Evolutionary conservation across 2,113 vertebrate genomes (phyloP).

Genomic region (Leptobrachium ailaonicum): DNA sequence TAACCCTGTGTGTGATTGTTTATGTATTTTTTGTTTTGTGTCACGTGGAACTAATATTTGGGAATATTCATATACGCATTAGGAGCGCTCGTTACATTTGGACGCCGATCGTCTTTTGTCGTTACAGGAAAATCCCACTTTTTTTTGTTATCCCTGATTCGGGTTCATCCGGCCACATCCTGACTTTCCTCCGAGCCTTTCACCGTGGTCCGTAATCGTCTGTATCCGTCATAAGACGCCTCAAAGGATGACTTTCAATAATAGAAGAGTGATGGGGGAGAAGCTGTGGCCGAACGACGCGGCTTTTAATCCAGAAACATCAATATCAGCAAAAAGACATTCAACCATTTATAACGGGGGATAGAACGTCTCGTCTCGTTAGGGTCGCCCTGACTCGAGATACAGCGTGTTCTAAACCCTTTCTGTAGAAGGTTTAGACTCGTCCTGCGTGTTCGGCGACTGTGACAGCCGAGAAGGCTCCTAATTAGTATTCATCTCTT

Average conservation of each 20-base stretch:
- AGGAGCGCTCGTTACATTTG: too few relatives aligned
- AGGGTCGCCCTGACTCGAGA: constrained; percentile 3
- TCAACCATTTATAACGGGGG: background rate
- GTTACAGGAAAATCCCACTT: background rate
- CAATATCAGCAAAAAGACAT: background rate
- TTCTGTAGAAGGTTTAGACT: constrained; percentile 2
- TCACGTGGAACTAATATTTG: too few relatives aligned
- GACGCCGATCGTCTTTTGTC: background rate
- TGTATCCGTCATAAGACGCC: background rate
- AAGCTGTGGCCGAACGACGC: constrained; percentile 23
- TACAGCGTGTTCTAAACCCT: background rate
- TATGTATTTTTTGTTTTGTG: too few relatives aligned
- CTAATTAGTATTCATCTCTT: background rate
- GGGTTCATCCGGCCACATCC: background rate
- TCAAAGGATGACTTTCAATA: constrained; percentile 15
- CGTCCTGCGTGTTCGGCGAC: background rate
- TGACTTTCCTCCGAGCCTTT: background rate
- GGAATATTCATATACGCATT: too few relatives aligned
- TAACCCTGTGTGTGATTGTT: too few relatives aligned
- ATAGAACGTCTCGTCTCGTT: constrained; percentile 6
- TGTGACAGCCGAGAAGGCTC: background rate
- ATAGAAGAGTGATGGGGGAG: background rate
- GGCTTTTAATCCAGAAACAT: constrained; percentile 16
- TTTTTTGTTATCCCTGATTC: background rate
- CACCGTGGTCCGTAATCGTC: background rate